Base-by-base conservation (phyloP, 2,113 vertebrate genomes). In the Centrocercus urophasianus region DNA sequence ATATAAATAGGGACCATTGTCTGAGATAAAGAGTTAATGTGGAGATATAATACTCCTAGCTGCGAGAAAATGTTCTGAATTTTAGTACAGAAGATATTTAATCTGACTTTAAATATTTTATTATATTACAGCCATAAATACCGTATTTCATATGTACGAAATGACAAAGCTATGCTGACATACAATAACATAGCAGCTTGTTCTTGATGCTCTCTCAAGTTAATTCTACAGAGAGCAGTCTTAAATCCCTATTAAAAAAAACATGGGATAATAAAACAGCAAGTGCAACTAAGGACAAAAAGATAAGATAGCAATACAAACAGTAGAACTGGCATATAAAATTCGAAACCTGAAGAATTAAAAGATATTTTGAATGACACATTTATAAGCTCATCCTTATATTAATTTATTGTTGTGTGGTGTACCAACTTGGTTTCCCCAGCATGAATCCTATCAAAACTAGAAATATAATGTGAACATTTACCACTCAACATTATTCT, bases 41-140 rank as follows among this genome's bases (percentile, higher is more conserved):
- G 63, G 40, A 84, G 36, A 86, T 72, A 7, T 65, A 89, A 86
- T 82, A 84, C 14, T 81, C 64, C 34, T 72, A 71, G 40, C 81
- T 89, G 91, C 83, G 78, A 93, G 74, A 83, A 86, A 84, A 89
- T 40, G 52, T 96, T 93, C 81, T 89, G 61, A 72, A 69, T 91
- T 81, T 90, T 43, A 65, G 36, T 75, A 75, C 36, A 42, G 82
- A 93, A 82, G 43, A 94, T 75, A 73, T 83, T 90, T 61, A 81
- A 94, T 88, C n/a, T 82, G 88, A 92, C 69, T 86, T 89, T 93
- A 73, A 95, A 93, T 95, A 89, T 96, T 97, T 95, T 80, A 95
- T 81, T 94, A 28, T 28, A 90, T 54, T 86, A 61, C 52, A 79
- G 71, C 42, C 90, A 94, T 90, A 90, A 92, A 92, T 79, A 78